These are phyloP conservation scores for Atta cephalotes DNA, from an alignment of 1,140 invertebrate species.

Conservation along the genomic window DNA sequence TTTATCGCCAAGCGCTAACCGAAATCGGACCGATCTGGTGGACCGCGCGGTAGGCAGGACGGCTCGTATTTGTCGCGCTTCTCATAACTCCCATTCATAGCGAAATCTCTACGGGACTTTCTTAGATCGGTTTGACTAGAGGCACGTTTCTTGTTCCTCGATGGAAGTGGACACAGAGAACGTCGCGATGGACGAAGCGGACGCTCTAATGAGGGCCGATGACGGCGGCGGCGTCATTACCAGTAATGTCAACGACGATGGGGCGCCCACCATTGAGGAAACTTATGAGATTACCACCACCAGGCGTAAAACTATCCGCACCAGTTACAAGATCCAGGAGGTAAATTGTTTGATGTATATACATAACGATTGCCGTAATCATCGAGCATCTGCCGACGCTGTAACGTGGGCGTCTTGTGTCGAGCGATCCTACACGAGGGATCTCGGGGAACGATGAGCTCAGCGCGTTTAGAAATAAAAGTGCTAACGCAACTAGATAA, in stretches of 20 bases:
- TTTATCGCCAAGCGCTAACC: conserved; percentile 22
- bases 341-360: conserved; percentile 82
- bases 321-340: conserved; percentile 89
- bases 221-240: conserved; percentile 41
- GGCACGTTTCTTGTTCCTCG: neutral
- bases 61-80: neutral
- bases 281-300: conserved; percentile 87
- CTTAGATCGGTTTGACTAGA: neutral
- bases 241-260: conserved; percentile 70
- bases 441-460: conserved; percentile 12
- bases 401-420: conserved; percentile 55
- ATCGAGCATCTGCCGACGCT: conserved; percentile 18
- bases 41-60: neutral
- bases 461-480: neutral
- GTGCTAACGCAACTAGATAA: neutral
- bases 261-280: conserved; percentile 80
- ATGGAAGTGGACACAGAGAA: conserved; percentile 68
- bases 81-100: neutral
- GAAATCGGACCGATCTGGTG: conserved; percentile 47
- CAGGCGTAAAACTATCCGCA: conserved; percentile 88
- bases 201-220: conserved; percentile 65
- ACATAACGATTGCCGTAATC: conserved; percentile 45
- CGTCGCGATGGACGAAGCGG: conserved; percentile 80
- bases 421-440: neutral
- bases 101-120: neutral